Evolutionary conservation across 1,140 invertebrate genomes (phyloP), one percentile per base, ranked within the genome.

Genomic region (Ganaspis sp.): DNA sequence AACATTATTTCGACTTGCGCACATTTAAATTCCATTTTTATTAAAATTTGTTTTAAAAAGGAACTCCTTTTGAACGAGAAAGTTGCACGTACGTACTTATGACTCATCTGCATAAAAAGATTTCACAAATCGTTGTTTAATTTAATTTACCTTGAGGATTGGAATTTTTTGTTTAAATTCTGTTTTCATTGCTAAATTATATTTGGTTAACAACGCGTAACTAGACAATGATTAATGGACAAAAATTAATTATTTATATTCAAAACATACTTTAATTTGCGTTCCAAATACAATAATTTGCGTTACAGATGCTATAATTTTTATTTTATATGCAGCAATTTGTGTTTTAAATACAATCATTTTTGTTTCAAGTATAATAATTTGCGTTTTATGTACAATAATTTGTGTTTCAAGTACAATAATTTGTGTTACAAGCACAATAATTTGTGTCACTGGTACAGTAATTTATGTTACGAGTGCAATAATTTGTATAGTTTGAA

Each of bases 61-160:
- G 12, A 12, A 8, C 12, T 64, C 58, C 4, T 29, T 64, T 26
- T 64, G 58, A 64, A 29, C 58, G 58, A 29, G 58, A 64, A 64
- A 64, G 58, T 64, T 64, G 26, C 23, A 34, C 58, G 12, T 29
- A 64, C 23, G 23, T 64, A 64, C 58, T 64, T 26, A 26, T 64
- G 58, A 64, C 58, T 64, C 58, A 64, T 64, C 58, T 64, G 58
- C 58, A 64, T 15, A 29, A 64, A 64, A 64, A 64, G 58, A 64
- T 64, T 64, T 64, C 58, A 64, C 58, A 64, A 64, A 64, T 29
- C 58, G 58, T 64, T 64, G 5, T 34, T 64, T 64, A 64, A 64
- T 64, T 64, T 29, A 64, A 64, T 29, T 64, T 64, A n/a, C 23
- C 26, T 64, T 26, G 58, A 64, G 23, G 15, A n/a, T 64, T n/a